Evolutionary conservation across 1,140 invertebrate species (phyloP).

Genomic region (Cherax destructor): DNA sequence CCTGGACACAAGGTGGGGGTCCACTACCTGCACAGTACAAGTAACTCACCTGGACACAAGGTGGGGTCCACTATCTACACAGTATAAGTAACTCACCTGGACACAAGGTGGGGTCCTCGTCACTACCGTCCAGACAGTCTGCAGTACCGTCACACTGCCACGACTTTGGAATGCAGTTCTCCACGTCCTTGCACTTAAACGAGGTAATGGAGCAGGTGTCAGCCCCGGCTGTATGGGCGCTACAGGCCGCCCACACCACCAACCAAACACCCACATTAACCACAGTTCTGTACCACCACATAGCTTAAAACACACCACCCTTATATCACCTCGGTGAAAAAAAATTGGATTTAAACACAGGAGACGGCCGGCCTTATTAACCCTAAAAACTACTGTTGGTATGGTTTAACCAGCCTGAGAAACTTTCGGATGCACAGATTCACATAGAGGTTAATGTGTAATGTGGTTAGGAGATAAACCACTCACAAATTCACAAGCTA

Average conservation of each 20-base stretch:
- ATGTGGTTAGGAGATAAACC: not conserved
- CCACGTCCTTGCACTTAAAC: constrained; percentile 90
- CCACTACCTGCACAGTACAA: no score
- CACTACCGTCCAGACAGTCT: constrained; percentile 75
- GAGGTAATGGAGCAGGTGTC: constrained; percentile 39
- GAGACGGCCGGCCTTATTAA: no score
- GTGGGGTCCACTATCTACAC: no score
- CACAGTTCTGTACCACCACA: constrained; percentile 1
- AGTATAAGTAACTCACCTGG: constrained; percentile 8
- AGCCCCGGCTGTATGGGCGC: not conserved
- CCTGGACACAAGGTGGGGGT: not conserved
- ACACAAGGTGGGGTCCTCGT: constrained; percentile 72
- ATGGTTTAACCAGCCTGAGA: not conserved
- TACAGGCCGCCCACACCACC: not conserved
- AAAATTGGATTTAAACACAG: not conserved
- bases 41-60: no score
- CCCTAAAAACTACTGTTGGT: not conserved
- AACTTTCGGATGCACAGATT: not conserved
- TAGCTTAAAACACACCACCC: not conserved
- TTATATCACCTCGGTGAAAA: not conserved
- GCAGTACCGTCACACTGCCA: constrained; percentile 78
- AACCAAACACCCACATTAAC: not conserved
- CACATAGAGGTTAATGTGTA: not conserved
- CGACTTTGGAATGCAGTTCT: constrained; percentile 76
- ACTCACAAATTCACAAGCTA: not conserved